A percentile compares a stretch with the other conserved stretches of the same genome.
phyloP scores from a whole-genome alignment of 2,113 vertebrate genomes.

The Bucco capensis region DNA sequence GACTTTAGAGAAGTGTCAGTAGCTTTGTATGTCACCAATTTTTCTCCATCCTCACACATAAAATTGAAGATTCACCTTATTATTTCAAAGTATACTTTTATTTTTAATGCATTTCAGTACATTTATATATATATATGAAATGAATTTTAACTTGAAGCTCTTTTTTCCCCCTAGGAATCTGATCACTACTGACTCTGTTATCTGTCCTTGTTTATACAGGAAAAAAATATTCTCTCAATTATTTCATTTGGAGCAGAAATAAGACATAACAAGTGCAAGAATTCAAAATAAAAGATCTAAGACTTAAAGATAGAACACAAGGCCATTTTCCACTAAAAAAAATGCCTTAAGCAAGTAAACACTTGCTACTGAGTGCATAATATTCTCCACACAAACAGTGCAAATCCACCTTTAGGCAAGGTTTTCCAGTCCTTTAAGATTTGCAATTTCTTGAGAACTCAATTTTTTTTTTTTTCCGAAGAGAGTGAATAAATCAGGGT shows the following conservation, averaged over 20 bases:
- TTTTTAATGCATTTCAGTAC: neutral
- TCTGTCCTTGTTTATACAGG: neutral
- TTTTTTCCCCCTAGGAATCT: neutral
- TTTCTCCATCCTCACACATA: neutral
- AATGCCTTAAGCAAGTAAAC: slow-evolving; percentile 11
- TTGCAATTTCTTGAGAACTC: neutral
- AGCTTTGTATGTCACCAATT: neutral
- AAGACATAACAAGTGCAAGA: neutral
- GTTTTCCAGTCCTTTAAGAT: slow-evolving; percentile 20
- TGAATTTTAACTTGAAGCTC: neutral
- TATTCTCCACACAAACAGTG: neutral
- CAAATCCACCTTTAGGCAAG: slow-evolving; percentile 23
- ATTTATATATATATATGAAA: neutral
- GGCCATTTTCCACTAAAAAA: neutral
- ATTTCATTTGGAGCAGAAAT: neutral
- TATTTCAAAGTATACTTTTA: neutral
- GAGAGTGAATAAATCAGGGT: neutral
- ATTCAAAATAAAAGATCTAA: neutral
- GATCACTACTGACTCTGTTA: neutral
- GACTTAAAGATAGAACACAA: neutral
- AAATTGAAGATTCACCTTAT: neutral
- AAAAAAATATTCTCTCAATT: neutral
- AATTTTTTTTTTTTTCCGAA: neutral
- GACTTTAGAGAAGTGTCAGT: neutral
- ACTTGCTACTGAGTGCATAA: neutral